Percentiles rank a stretch among this genome's conserved stretches.
phyloP scores from a whole-genome alignment of 2,888 invertebrate genomes.

The Cephus pygmeus region DNA sequence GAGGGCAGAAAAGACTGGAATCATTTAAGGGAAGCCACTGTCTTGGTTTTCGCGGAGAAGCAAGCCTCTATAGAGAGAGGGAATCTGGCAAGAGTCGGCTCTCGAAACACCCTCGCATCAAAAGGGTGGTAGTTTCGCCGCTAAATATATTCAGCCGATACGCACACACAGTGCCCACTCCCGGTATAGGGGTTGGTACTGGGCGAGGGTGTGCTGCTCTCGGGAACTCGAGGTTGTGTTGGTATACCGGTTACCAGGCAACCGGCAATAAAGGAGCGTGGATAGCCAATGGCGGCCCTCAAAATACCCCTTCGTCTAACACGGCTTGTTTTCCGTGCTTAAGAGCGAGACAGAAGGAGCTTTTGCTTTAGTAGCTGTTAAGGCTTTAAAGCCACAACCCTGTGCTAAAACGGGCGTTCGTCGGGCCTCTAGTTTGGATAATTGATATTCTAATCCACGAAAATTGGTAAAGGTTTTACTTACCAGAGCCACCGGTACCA shows the following conservation, averaged over 20 bases:
- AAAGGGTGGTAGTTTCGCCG: constrained; percentile 44
- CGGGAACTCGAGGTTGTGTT: constrained; percentile 34
- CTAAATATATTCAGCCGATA: constrained; percentile 40
- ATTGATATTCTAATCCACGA: constrained; percentile 55
- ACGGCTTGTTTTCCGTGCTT: constrained; percentile 62
- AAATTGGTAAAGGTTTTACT: not conserved
- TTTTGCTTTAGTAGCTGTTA: constrained; percentile 66
- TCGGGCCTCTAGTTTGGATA: constrained; percentile 32
- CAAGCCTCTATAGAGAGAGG: not conserved
- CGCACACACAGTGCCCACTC: constrained; percentile 19
- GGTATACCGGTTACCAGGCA: constrained; percentile 61
- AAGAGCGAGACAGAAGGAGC: constrained; percentile 59
- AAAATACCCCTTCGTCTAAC: constrained; percentile 61
- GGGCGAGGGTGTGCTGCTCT: constrained; percentile 26
- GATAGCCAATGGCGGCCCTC: constrained; percentile 65
- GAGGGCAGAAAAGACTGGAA: not conserved
- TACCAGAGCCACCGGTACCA: not conserved
- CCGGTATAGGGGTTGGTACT: constrained; percentile 32
- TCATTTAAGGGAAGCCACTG: not conserved
- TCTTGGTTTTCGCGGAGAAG: not conserved
- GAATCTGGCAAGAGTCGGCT: constrained; percentile 15
- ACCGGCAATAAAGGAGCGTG: constrained; percentile 63
- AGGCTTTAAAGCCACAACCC: constrained; percentile 53
- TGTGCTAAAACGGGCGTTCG: constrained; percentile 6
- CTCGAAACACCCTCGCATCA: constrained; percentile 38